phyloP scores from a whole-genome alignment of 1,140 invertebrate species.

The Dolichoris vasculosae region DNA sequence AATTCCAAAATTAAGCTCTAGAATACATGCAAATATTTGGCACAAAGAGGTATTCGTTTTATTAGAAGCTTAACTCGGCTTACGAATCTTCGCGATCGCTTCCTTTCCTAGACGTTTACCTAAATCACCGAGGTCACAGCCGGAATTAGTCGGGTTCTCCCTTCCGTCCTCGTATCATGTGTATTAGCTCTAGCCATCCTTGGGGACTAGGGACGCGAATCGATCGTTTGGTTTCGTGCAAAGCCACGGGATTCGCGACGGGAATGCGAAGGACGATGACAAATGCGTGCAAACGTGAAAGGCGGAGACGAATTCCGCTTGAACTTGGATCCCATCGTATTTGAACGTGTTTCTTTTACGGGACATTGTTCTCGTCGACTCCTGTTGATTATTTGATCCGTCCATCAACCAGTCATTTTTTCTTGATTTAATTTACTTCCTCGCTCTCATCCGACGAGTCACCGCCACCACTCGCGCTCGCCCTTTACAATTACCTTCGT shows the following conservation, averaged over 20 bases:
- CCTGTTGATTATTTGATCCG: conserved; percentile 25
- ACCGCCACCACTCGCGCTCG: neutral
- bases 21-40: too few relatives aligned
- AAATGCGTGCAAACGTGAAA: too few relatives aligned
- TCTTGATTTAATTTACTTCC: conserved; percentile 43
- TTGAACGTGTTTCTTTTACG: conserved; percentile 25
- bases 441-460: neutral
- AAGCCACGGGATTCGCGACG: neutral
- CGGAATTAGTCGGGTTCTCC: too few relatives aligned
- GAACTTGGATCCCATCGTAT: conserved; percentile 27
- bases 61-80: neutral
- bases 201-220: too few relatives aligned
- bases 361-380: conserved; percentile 38
- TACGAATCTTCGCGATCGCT: neutral
- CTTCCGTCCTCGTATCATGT: too few relatives aligned
- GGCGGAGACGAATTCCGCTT: neutral
- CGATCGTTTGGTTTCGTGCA: too few relatives aligned
- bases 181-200: too few relatives aligned
- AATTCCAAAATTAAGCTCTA: too few relatives aligned
- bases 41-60: neutral
- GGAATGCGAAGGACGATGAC: neutral
- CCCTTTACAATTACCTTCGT: neutral
- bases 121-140: neutral
- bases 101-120: neutral
- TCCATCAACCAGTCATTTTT: conserved; percentile 39